Evolutionary conservation across 2,888 invertebrate genomes (phyloP).

Genomic region (Amorpha juglandis): DNA sequence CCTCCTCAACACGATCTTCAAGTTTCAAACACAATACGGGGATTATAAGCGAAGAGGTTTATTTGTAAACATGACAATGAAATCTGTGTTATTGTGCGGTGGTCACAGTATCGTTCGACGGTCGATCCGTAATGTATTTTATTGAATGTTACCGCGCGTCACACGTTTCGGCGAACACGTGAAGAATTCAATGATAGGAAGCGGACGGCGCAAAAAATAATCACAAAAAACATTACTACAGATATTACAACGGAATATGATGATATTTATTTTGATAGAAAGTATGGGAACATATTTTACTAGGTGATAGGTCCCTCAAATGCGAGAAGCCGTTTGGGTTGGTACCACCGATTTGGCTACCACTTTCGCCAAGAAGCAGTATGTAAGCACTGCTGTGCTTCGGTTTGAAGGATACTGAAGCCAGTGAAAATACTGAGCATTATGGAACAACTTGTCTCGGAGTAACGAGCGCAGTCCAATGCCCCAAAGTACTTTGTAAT

Average conservation of each 20-base stretch:
- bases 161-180: constrained; percentile 76
- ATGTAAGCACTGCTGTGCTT: no score
- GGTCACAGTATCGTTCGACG: constrained; percentile 69
- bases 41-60: constrained; percentile 81
- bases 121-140: constrained; percentile 70
- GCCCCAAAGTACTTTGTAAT: no score
- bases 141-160: constrained; percentile 72
- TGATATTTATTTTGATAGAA: constrained; percentile 4
- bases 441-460: no score
- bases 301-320: no score
- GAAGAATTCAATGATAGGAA: constrained; percentile 59
- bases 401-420: no score
- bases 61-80: constrained; percentile 83
- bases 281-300: no score
- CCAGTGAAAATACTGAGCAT: no score
- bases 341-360: no score
- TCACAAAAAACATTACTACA: constrained; percentile 46
- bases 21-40: constrained; percentile 75
- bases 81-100: constrained; percentile 64
- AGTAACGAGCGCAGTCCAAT: no score
- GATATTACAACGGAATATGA: background rate
- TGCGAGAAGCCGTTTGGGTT: no score
- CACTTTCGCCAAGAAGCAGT: no score
- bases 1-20: constrained; percentile 71
- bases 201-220: constrained; percentile 39